Evolutionary conservation across 2,888 invertebrate species (phyloP).

Genomic region (Eupithecia dodoneata): DNA sequence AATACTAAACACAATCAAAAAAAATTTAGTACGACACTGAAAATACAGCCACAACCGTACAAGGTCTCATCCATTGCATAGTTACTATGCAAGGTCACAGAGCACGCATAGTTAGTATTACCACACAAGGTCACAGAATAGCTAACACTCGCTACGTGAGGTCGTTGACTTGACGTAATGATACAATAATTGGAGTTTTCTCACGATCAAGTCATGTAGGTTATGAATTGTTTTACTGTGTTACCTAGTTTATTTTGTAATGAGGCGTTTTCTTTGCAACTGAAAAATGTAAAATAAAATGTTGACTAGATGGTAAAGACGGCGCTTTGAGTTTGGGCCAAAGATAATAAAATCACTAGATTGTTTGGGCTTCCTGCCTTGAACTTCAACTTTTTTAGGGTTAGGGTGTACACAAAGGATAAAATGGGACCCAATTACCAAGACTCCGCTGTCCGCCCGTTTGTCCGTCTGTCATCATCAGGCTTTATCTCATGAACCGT

Average conservation of each 20-base stretch:
- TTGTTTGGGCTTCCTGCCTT: too few relatives aligned
- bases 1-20: not conserved
- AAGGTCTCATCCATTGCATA: conserved; percentile 20
- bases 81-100: conserved; percentile 23
- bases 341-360: too few relatives aligned
- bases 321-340: too few relatives aligned
- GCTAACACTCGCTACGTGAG: conserved; percentile 18
- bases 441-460: too few relatives aligned
- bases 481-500: too few relatives aligned
- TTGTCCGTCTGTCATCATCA: too few relatives aligned
- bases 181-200: conserved; percentile 26
- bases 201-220: conserved; percentile 17
- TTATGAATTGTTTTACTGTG: conserved; percentile 9
- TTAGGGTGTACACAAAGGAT: too few relatives aligned
- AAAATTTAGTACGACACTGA: not conserved
- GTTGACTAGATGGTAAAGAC: not conserved
- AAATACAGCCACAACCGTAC: not conserved
- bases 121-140: conserved; percentile 31
- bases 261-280: not conserved
- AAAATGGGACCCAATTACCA: too few relatives aligned
- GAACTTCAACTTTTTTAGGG: too few relatives aligned
- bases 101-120: conserved; percentile 20
- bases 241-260: not conserved
- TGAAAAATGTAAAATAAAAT: too few relatives aligned
- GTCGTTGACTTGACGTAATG: conserved; percentile 33